These are phyloP conservation scores for Drosophila trapezifrons DNA, from an alignment of 1,140 invertebrate genomes.

Conservation along the genomic window DNA sequence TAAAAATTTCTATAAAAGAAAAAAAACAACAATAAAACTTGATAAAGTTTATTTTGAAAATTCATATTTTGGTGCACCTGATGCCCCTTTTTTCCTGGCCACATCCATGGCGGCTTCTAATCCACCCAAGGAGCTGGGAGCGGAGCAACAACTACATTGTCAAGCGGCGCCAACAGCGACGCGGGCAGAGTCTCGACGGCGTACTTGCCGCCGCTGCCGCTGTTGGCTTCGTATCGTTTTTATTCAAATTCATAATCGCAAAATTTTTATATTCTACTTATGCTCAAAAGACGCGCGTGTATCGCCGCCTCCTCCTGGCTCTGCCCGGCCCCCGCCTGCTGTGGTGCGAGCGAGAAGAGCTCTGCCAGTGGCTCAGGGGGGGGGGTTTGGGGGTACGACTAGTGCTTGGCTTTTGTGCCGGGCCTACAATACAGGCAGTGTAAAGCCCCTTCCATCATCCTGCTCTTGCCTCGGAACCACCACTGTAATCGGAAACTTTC, in stretches of 20 bases:
- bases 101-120: conserved; percentile 56
- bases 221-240: conserved; percentile 78
- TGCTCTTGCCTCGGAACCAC: conserved; percentile 10
- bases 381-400: conserved; percentile 39
- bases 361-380: conserved; percentile 17
- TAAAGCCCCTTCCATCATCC: not conserved
- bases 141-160: conserved; percentile 24
- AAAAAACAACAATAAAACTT: too few relatives aligned
- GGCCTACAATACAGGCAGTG: conserved; percentile 59
- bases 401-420: conserved; percentile 71
- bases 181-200: conserved; percentile 33
- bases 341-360: not conserved
- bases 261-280: conserved; percentile 83
- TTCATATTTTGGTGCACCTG: conserved; percentile 1
- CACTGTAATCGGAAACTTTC: conserved; percentile 83
- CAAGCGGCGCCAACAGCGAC: conserved; percentile 12
- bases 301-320: conserved; percentile 14
- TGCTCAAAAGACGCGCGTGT: conserved; percentile 71
- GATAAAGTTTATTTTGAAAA: too few relatives aligned
- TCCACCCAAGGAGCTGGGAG: conserved; percentile 47
- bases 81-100: conserved; percentile 1
- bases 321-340: too few relatives aligned
- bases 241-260: conserved; percentile 84
- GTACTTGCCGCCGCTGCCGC: conserved; percentile 39
- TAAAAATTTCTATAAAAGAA: too few relatives aligned